phyloP scores from a whole-genome alignment of 2,797 vertebrate species.

The Pelochelys cantorii region DNA sequence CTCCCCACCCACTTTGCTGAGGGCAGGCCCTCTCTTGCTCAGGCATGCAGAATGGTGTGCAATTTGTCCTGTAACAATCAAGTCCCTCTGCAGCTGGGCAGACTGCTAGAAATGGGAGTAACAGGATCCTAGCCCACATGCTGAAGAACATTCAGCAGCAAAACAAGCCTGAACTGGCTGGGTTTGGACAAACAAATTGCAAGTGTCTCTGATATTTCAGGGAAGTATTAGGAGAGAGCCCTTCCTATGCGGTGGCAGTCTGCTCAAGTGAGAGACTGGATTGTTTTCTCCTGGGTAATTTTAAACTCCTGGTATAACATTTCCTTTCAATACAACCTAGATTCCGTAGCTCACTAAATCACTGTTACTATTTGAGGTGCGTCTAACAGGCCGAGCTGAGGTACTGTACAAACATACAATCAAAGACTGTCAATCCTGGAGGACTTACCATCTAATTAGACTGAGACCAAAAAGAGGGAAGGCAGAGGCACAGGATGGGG shows the following conservation, averaged over 20 bases:
- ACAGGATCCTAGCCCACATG: fast-evolving
- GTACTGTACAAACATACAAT: not conserved
- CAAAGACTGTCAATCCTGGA: not conserved
- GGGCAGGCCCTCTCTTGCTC: not conserved
- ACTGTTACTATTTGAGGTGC: conserved; percentile 40
- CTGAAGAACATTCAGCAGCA: fast-evolving
- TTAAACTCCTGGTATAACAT: conserved; percentile 74
- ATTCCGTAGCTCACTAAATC: conserved; percentile 71
- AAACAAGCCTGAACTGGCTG: fast-evolving
- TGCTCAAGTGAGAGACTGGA: conserved; percentile 71
- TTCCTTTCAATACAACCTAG: conserved; percentile 76
- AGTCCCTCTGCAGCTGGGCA: fast-evolving
- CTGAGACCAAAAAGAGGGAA: fast-evolving
- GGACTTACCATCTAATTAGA: fast-evolving
- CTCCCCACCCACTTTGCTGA: fast-evolving
- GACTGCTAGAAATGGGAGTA: fast-evolving
- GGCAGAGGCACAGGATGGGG: not conserved
- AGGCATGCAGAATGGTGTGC: fast-evolving
- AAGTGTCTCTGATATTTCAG: conserved; percentile 43
- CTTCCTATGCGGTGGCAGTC: conserved; percentile 68
- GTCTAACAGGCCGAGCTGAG: not conserved
- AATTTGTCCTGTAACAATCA: fast-evolving
- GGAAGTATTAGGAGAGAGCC: conserved; percentile 63
- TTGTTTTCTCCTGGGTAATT: conserved; percentile 68
- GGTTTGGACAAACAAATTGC: not conserved